Conservation (phyloP, 2,888 invertebrate genomes). For the Xanthorhoe designata region DNA sequence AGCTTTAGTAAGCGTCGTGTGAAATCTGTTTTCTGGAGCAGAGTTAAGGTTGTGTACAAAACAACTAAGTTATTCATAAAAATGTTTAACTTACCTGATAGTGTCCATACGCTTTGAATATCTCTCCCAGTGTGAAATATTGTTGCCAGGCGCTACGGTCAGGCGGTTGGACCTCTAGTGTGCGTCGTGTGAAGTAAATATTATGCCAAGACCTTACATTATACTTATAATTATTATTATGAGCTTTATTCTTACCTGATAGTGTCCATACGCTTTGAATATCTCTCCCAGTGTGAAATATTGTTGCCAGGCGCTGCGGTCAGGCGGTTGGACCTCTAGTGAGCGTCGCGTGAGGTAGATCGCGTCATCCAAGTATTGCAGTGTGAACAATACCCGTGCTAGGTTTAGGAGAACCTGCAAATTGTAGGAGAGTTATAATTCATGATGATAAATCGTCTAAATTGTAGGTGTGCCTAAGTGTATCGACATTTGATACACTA, state of each 20-base stretch:
- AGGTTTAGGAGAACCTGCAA: conserved; percentile 90
- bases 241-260: conserved; percentile 63
- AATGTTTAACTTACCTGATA: conserved; percentile 72
- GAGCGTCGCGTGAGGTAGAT: conserved; percentile 94
- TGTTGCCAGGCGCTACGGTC: conserved; percentile 96
- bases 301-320: conserved; percentile 95
- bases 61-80: no score
- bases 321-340: conserved; percentile 93
- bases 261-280: conserved; percentile 95
- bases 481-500: no score
- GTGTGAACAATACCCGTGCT: conserved; percentile 93
- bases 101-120: conserved; percentile 95
- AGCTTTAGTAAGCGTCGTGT: background rate
- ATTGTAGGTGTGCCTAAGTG: no score
- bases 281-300: conserved; percentile 96
- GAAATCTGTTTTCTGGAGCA: no score
- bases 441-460: no score
- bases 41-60: no score
- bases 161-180: conserved; percentile 93
- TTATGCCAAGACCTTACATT: no score
- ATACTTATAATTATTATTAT: no score
- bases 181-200: conserved; percentile 94
- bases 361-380: conserved; percentile 96
- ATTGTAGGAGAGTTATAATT: background rate
- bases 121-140: conserved; percentile 95